Conservation (phyloP, 2,797 vertebrate genomes). For the Scyliorhinus canicula region DNA sequence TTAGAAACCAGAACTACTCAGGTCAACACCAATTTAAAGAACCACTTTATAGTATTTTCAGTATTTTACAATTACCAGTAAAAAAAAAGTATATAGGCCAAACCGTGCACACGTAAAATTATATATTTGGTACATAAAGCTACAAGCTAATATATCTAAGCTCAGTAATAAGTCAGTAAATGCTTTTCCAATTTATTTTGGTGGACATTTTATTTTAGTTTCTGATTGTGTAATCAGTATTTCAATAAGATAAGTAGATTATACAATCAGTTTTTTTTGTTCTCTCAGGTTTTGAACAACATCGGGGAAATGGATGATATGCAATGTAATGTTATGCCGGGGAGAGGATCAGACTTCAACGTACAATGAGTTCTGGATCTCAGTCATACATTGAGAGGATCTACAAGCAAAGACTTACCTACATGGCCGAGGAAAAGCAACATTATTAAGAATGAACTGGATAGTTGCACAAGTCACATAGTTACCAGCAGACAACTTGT, state of each 20-base stretch:
- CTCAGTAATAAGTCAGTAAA: not conserved
- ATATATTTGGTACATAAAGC: not conserved
- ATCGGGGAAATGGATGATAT: not conserved
- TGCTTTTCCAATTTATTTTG: not conserved
- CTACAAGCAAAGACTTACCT: not conserved
- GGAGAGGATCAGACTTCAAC: not conserved
- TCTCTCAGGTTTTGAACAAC: not conserved
- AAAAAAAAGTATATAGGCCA: not conserved
- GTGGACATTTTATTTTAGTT: not conserved
- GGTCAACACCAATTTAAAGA: not conserved
- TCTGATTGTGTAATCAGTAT: too few species aligned
- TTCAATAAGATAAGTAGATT: too few species aligned
- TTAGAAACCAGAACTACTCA: not conserved
- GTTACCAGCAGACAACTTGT: not conserved
- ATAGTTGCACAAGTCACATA: not conserved
- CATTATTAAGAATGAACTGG: too few species aligned
- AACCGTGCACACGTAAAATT: not conserved
- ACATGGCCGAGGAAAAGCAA: too few species aligned
- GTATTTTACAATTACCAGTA: not conserved
- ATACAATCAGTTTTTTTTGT: not conserved
- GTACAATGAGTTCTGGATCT: not conserved
- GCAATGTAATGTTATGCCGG: not conserved
- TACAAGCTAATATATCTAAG: not conserved
- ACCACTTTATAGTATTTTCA: not conserved
- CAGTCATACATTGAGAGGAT: not conserved